Evolutionary conservation across 2,797 vertebrate genomes (phyloP), one percentile per base, ranked within the genome.

Genomic region (Podargus strigoides): DNA sequence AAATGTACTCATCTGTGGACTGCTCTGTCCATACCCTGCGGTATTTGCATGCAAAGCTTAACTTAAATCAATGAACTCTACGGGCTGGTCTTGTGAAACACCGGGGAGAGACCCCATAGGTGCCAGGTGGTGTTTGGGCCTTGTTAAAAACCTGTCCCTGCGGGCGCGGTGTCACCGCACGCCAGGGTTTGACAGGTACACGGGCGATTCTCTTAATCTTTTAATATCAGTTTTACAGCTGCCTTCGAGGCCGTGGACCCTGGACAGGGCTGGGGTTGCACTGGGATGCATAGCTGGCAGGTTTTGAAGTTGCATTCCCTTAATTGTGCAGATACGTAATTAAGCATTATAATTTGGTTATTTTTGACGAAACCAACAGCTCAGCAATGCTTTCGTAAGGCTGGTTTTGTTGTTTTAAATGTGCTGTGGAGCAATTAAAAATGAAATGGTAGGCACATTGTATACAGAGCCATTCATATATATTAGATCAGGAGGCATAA

Each of bases 271-370:
- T 85, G 39, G 27, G 34, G 26, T 76, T 89, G 73, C 37, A 24
- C 14, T 37, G 16, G 24, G 28, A 7, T 0, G 0, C 10, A 24
- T 17, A 56, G 22, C 8, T 39, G 37, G 70, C 34, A 3, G 1
- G 2, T 77, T 81, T 41, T 74, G 72, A 56, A 74, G 41, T 34
- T 70, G 39, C 2, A 3, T 91, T 87, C 89, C 49, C 52, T 46
- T 37, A 59, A 41, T 37, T 50, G 42, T 56, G 36, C 58, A 44
- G 30, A n/a, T 72, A 12, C 2, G 2, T 60, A 52, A 46, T 42
- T 77, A 67, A 37, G 30, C 23, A 5, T 42, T 86, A 7, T 22
- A 64, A 53, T 10, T 60, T 12, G 3, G 12, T 19, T 20, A 2
- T 37, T 87, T 93, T 49, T 36, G 24, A 50, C 41, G n/a, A 78